Conservation (phyloP, 2,113 vertebrate species). For the Chloebia gouldiae region DNA sequence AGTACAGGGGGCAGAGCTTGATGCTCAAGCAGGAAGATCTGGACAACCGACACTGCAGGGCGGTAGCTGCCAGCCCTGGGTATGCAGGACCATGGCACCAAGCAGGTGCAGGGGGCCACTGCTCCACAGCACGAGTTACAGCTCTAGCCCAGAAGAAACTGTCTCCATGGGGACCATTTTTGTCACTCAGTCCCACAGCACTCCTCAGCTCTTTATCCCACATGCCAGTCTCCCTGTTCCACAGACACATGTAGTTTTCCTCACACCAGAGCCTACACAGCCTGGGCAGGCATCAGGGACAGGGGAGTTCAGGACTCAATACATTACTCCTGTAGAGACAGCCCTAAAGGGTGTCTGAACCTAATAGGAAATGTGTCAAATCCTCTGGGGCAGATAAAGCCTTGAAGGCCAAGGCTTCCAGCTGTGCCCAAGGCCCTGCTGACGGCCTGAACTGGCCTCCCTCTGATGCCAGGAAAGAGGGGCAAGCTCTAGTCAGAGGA, state of each 20-base stretch:
- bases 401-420: background rate
- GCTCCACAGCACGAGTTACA: background rate
- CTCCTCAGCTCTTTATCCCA: background rate
- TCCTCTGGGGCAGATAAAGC: background rate
- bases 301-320: background rate
- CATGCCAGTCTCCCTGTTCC: background rate
- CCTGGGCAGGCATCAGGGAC: background rate
- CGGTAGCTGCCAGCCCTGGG: background rate
- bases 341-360: background rate
- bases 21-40: background rate
- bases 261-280: background rate
- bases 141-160: background rate
- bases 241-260: fast-evolving
- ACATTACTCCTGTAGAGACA: background rate
- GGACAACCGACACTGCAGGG: background rate
- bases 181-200: background rate
- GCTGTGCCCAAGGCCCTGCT: background rate
- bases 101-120: background rate
- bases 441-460: background rate
- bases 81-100: background rate
- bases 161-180: background rate
- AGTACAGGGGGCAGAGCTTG: background rate
- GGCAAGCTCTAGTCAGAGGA: background rate
- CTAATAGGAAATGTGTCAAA: background rate
- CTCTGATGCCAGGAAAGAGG: background rate